Evolutionary conservation across 92 coral and sea anemone genomes (phyloP).

Genomic region (Meandrina meandrites): DNA sequence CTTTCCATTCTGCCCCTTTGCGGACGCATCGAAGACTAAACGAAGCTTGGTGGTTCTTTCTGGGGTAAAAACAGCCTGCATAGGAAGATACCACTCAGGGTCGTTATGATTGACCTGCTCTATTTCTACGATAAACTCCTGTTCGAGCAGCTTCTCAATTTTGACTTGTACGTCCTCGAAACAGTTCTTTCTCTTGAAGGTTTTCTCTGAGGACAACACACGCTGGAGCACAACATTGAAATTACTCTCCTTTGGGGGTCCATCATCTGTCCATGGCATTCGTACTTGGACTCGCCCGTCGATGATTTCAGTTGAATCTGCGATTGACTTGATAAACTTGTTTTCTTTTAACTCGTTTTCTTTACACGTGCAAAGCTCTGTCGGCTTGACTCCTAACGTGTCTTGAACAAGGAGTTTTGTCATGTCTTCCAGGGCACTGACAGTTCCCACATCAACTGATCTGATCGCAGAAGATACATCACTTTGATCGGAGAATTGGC

Average conservation of each 20-base stretch:
- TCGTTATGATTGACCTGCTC: conserved; percentile 38
- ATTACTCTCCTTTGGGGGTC: conserved; percentile 60
- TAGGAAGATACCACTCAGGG: conserved; percentile 56
- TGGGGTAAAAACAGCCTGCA: conserved; percentile 58
- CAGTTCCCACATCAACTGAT: conserved; percentile 59
- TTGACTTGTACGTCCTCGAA: conserved; percentile 29
- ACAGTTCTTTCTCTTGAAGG: conserved; percentile 27
- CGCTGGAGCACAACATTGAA: conserved; percentile 47
- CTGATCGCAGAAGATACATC: conserved; percentile 3
- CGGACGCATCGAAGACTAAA: no score
- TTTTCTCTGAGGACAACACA: conserved; percentile 46
- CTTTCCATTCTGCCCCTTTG: conserved; percentile 50
- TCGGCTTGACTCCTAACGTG: conserved; percentile 64
- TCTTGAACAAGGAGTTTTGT: conserved; percentile 59
- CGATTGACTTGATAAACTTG: conserved; percentile 66
- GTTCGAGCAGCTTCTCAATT: conserved; percentile 43
- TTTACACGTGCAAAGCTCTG: conserved; percentile 75
- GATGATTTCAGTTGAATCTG: conserved; percentile 54
- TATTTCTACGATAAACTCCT: conserved; percentile 45
- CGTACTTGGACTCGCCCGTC: conserved; percentile 55
- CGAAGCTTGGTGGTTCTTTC: conserved; percentile 55
- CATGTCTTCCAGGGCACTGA: conserved; percentile 60
- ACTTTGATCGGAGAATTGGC: no score
- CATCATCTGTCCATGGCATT: conserved; percentile 54
- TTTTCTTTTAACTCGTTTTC: conserved; percentile 55